Base-by-base conservation (phyloP, 2,113 vertebrate species). In the Enhydra lutris region DNA sequence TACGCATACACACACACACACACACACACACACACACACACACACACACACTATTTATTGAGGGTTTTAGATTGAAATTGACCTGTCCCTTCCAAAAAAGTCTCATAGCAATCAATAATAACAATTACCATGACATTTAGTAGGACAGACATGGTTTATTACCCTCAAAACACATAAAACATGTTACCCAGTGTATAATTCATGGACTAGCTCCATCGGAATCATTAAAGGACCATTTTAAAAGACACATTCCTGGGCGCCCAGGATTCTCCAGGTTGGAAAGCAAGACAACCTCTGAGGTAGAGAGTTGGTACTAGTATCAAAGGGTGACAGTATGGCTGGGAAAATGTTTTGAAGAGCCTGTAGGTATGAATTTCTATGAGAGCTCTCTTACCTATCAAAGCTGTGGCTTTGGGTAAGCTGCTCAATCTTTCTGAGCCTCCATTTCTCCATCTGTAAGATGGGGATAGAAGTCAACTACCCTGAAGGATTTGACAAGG, bases 201-300 rank as follows among this genome's bases (percentile, higher is more conserved):
- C 36, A 55, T 61, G 31, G 31, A 71, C 69, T 50, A 55, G 12
- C 59, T 23, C 8, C 39, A 47, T 50, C 11, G 36, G 50, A 85
- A 47, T 69, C 57, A 57, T n/a, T 31, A 29, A 11, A 36, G 8
- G 36, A 23, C 20, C 21, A 5, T 67, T 55, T 79, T n/a, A 87
- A 55, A 79, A 69, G 59, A 36, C 4, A 59, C 57, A 63, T 85
- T 63, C 65, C 18, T 84, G 50, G 9, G 24, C 9, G 10, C 17
- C 10, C 14, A 65, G 8, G 82, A 78, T 78, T 97, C 31, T 91
- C 24, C 57, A 81, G 74, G 71, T 10, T 82, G 31, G 91, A 86
- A 81, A 57, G 63, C 42, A 94, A 81, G 88, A 34, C n/a, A 89
- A n/a, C 10, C 24, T 69, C 21, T 52, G 52, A 73, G 18, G 7